Percentiles rank a stretch among this genome's conserved stretches.
These are phyloP conservation scores for Ciconia maguari DNA, from an alignment of 2,113 vertebrate species.

Conservation along the genomic window DNA sequence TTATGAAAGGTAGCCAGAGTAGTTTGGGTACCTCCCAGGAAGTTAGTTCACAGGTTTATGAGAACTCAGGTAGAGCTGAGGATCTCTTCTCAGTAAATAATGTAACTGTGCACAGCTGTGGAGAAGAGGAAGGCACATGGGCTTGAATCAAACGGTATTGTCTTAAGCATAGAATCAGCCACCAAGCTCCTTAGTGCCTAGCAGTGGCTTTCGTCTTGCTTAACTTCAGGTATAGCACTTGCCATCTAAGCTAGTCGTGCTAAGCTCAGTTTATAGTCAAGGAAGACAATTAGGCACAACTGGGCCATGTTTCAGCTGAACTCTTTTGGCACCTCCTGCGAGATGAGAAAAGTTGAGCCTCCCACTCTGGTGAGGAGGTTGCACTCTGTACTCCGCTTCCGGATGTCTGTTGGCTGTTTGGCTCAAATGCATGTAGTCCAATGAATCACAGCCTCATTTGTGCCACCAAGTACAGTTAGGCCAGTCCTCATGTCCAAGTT, in stretches of 20 bases:
- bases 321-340: not conserved
- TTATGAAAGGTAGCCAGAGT: not conserved
- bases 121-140: not conserved
- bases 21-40: not conserved
- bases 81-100: not conserved
- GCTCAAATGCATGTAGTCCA: not conserved
- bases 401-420: not conserved
- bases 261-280: not conserved
- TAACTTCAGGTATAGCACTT: not conserved
- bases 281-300: not conserved
- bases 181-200: not conserved
- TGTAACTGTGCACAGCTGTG: not conserved
- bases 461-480: not conserved
- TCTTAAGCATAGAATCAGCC: not conserved
- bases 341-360: not conserved
- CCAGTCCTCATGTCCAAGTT: not conserved
- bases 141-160: not conserved
- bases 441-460: not conserved
- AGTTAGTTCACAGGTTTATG: not conserved
- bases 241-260: not conserved
- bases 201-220: not conserved
- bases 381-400: not conserved
- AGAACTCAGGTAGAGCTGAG: not conserved
- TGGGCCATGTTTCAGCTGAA: not conserved
- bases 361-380: not conserved